Conservation (phyloP, 2,113 vertebrate species). For the Heptranchias perlo region DNA sequence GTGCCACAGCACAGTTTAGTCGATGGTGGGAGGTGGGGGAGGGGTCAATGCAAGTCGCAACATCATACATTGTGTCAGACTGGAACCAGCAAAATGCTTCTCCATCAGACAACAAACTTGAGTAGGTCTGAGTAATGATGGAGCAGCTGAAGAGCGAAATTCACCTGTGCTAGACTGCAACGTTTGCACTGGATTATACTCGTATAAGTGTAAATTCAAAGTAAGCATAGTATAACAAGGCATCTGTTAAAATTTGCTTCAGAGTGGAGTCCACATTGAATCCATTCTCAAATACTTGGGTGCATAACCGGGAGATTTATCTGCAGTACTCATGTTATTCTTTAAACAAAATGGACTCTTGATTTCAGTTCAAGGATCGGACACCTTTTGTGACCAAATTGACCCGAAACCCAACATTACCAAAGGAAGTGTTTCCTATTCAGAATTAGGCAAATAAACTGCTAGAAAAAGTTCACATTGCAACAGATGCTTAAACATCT, state of each 20-base stretch:
- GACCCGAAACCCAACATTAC: not conserved
- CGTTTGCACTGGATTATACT: not conserved
- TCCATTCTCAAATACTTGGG: not conserved
- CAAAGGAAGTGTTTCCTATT: not conserved
- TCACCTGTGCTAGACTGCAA: not conserved
- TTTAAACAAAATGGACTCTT: not conserved
- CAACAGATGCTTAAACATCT: not conserved
- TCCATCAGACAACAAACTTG: not conserved
- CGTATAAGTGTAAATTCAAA: not conserved
- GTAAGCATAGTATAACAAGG: not conserved
- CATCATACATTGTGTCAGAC: not conserved
- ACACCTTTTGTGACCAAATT: not conserved
- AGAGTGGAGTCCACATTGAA: not conserved
- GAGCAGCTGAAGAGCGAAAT: not conserved
- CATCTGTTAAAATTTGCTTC: not conserved
- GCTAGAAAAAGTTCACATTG: not conserved
- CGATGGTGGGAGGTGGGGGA: not conserved
- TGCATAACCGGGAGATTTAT: not conserved
- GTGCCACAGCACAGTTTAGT: not conserved
- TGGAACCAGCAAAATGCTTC: not conserved
- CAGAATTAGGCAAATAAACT: not conserved
- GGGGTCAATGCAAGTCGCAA: not conserved
- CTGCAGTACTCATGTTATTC: not conserved
- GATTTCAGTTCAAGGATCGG: not conserved
- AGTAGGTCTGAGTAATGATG: not conserved